Evolutionary conservation across 2,113 vertebrate genomes (phyloP).

Genomic region (Lamprologus speciosus): DNA sequence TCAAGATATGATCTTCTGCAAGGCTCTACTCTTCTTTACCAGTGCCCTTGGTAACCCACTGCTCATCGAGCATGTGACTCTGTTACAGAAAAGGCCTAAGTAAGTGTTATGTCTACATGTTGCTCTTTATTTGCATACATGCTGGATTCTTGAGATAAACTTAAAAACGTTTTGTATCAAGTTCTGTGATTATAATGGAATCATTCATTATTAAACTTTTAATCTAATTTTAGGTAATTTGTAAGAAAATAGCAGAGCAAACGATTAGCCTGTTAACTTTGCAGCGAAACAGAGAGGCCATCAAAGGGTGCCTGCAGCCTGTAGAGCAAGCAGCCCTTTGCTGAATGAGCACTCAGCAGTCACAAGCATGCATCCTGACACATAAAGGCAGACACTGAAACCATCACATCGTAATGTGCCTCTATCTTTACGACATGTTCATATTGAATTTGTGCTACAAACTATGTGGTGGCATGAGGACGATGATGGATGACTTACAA

Average conservation of each 20-base stretch:
- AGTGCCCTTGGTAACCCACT: background rate
- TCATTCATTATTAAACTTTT: background rate
- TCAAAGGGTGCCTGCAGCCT: background rate
- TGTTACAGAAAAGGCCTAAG: background rate
- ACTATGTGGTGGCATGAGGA: background rate
- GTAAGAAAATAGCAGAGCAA: background rate
- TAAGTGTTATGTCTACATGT: background rate
- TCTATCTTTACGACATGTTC: background rate
- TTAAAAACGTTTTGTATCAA: background rate
- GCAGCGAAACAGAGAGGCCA: background rate
- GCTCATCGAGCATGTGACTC: background rate
- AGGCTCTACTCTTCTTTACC: background rate
- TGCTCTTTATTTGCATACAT: background rate
- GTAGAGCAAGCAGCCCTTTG: background rate
- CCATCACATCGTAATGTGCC: background rate
- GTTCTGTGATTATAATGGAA: background rate
- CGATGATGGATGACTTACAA: slow-evolving; percentile 39
- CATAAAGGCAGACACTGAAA: background rate
- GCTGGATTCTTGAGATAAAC: background rate
- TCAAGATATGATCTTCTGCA: background rate
- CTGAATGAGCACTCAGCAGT: background rate
- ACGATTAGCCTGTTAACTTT: background rate
- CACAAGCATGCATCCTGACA: background rate
- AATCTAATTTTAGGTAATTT: background rate
- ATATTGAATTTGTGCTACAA: background rate